Evolutionary conservation across 2,888 invertebrate genomes (phyloP), one percentile per base, ranked within the genome.

Genomic region (Aquatica leii): DNA sequence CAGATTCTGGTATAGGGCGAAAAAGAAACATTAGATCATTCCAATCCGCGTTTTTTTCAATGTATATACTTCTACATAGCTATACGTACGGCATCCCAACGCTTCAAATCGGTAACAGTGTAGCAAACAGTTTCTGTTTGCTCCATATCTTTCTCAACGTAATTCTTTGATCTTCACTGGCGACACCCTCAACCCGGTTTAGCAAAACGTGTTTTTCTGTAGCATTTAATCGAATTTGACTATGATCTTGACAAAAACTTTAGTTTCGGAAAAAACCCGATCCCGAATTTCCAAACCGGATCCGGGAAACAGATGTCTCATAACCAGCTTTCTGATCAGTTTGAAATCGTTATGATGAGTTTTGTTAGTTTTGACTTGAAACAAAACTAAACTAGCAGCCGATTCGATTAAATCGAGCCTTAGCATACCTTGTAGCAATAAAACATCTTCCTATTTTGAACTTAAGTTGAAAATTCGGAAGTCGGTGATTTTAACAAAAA

Each of bases 331-430:
- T 56, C 97, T 85, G 60, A 99, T 96, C 60, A 98, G 86, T 78
- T 95, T 96, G 9, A 97, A 97, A 83, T 99, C 99, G 82, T 99
- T 99, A 86, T 99, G 99, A 82, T 99, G 99, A 20, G 99, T 99
- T 85, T 99, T 99, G 78, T 99, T 99, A 21, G 93, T 93, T 76
- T 97, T 95, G 0, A 99, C 98, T 84, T 94, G 94, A 73, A 81
- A 86, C 72, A 93, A 96, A 14, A 74, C 81, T 74, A 95, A 78
- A 64, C 86, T 82, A 1, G 97, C 97, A 6, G 98, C 98, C 12
- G 97, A 97, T 84, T 99, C 99, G 77, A 99, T 99, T 73, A 99
- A 86, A 84, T 99, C 99, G 41, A 98, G 98, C 79, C 99, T 85
- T 14, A 99, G 87, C 0, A 98, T 99, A 62, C 98, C 98, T 82